Conservation (phyloP, 1,140 invertebrate species). For the Drosophila murphyi region DNA sequence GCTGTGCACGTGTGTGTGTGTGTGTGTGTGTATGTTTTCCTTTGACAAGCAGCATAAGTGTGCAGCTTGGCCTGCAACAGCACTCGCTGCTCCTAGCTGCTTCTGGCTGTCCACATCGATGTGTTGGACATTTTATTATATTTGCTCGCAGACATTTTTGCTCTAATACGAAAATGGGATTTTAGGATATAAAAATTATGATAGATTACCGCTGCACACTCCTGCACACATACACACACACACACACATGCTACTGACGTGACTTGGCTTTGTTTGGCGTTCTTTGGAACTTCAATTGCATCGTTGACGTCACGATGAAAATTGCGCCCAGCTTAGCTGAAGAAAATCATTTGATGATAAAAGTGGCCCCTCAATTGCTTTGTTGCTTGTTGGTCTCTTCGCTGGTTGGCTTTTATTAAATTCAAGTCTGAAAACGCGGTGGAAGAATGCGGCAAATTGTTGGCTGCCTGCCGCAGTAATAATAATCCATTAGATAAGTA, state of each 20-base stretch:
- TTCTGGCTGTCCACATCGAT: constrained; percentile 55
- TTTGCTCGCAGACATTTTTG: constrained; percentile 83
- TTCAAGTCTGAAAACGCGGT: constrained; percentile 37
- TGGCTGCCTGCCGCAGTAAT: constrained; percentile 36
- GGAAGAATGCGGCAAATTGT: constrained; percentile 21
- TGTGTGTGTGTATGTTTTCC: constrained; percentile 65
- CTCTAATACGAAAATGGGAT: constrained; percentile 84
- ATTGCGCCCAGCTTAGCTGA: constrained; percentile 58
- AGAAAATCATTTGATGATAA: constrained; percentile 77
- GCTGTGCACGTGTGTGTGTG: constrained; percentile 6
- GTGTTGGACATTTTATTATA: constrained; percentile 81
- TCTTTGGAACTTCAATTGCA: constrained; percentile 31
- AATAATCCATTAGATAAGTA: constrained; percentile 45
- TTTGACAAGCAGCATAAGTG: constrained; percentile 78
- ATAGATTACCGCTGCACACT: constrained; percentile 80
- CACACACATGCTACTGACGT: constrained; percentile 24
- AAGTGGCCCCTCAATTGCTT: constrained; percentile 76
- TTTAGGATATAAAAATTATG: constrained; percentile 85
- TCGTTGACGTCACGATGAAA: constrained; percentile 55
- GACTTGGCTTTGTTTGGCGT: constrained; percentile 47
- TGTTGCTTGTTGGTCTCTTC: constrained; percentile 56
- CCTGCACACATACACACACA: constrained; percentile 22
- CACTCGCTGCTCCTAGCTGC: constrained; percentile 20
- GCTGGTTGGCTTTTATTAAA: constrained; percentile 58
- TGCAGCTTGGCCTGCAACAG: constrained; percentile 40